phyloP scores from a whole-genome alignment of 1,140 invertebrate genomes.

The Homalodisca vitripennis region DNA sequence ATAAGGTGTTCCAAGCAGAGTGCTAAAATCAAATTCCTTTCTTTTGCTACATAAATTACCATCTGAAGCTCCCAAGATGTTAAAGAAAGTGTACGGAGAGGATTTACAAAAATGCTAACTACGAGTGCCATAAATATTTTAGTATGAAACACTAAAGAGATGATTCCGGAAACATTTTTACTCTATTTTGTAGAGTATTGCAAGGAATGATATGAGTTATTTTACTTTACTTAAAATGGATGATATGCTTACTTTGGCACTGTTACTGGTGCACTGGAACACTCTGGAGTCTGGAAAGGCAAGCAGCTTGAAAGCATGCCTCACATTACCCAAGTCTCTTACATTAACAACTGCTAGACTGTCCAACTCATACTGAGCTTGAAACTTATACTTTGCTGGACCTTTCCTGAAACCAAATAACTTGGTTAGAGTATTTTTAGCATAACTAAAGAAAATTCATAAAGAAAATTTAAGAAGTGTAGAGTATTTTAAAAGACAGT shows the following conservation, averaged over 20 bases:
- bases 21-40: no score
- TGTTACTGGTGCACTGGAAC: slow-evolving; percentile 85
- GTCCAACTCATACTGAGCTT: slow-evolving; percentile 87
- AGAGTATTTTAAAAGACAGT: no score
- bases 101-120: no score
- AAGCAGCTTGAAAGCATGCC: slow-evolving; percentile 91
- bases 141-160: not conserved
- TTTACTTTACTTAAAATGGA: not conserved
- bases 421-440: no score
- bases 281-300: slow-evolving; percentile 92
- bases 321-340: slow-evolving; percentile 83
- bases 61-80: no score
- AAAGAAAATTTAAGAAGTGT: no score
- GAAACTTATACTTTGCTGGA: slow-evolving; percentile 84
- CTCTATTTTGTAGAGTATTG: not conserved
- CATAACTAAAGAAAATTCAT: no score
- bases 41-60: no score
- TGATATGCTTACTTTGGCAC: slow-evolving; percentile 61
- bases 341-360: slow-evolving; percentile 95
- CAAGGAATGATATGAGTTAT: not conserved
- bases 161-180: not conserved
- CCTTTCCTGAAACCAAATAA: slow-evolving; percentile 58
- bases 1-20: no score
- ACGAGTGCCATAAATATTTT: no score
- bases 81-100: no score